Evolutionary conservation across 2,888 invertebrate species (phyloP).

Genomic region (Diarsia mendica): DNA sequence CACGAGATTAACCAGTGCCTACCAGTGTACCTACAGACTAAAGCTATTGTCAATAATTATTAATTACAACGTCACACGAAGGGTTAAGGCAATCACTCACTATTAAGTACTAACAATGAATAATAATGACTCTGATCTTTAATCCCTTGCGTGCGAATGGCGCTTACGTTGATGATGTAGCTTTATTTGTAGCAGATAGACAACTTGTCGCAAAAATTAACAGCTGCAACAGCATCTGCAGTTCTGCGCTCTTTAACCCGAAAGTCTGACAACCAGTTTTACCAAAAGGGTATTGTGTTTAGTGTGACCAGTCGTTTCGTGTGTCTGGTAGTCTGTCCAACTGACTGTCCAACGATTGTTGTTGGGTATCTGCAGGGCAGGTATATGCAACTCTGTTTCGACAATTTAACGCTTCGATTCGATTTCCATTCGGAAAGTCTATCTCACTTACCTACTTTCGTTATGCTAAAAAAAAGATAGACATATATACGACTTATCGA

Average conservation of each 20-base stretch:
- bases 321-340: background rate
- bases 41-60: constrained; percentile 22
- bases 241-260: background rate
- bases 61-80: constrained; percentile 13
- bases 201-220: background rate
- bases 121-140: constrained; percentile 48
- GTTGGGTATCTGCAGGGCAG: background rate
- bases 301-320: no score
- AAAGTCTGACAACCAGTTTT: background rate
- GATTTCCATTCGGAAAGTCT: no score
- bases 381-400: background rate
- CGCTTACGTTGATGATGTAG: constrained; percentile 24
- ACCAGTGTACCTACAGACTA: background rate
- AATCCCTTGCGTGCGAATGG: constrained; percentile 20
- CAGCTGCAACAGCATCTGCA: background rate
- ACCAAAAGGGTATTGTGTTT: background rate
- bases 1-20: background rate
- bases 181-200: constrained; percentile 9
- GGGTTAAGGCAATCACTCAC: constrained; percentile 36
- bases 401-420: no score
- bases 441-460: no score
- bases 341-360: background rate
- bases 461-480: no score
- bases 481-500: no score
- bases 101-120: constrained; percentile 33